Base-by-base conservation (phyloP, 2,797 vertebrate species). In the Podarcis siculus region DNA sequence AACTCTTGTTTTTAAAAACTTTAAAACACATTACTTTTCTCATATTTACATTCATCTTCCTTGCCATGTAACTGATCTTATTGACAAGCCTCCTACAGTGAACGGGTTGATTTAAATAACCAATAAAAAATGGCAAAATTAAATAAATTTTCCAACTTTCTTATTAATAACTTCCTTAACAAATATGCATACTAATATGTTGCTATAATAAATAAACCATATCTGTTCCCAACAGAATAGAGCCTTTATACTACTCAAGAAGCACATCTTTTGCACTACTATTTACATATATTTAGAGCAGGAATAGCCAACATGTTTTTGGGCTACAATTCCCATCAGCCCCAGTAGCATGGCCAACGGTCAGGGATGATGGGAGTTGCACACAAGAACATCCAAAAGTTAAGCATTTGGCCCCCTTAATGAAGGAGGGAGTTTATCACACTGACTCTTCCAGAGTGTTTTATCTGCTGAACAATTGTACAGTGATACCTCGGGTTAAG, bases 141-240 rank as follows among this genome's bases (percentile, higher is more conserved):
- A 81, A 80, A 85, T 23, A 69, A 73, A 67, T 49, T 55, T 55
- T 32, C 39, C 27, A 75, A 32, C 19, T 23, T 78, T 23, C 10
- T 78, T 25, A 81, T 45, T 61, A 49, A 69, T 39, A 23, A 13
- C 55, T 89, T 80, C n/a, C 42, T 81, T 13, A 72, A 79, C 67
- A 84, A 45, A 45, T 23, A 79, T 58, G 37, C 30, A 73, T 84
- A 73, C 19, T 79, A 79, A 84, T 72, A 30, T 30, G 45, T 79
- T 88, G 64, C 49, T 84, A 79, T 71, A 85, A 85, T 39, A 85
- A 89, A 88, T 88, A 83, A 88, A 89, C 39, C 82, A 80, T 85
- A 75, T 80, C 58, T 85, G 82, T 84, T 73, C 85, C 15, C 23
- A 45, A 45, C 76, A 80, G 79, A 85, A 75, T 75, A 45, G 23